Base-by-base conservation (phyloP, 1,140 invertebrate species). In the Anastrepha obliqua region DNA sequence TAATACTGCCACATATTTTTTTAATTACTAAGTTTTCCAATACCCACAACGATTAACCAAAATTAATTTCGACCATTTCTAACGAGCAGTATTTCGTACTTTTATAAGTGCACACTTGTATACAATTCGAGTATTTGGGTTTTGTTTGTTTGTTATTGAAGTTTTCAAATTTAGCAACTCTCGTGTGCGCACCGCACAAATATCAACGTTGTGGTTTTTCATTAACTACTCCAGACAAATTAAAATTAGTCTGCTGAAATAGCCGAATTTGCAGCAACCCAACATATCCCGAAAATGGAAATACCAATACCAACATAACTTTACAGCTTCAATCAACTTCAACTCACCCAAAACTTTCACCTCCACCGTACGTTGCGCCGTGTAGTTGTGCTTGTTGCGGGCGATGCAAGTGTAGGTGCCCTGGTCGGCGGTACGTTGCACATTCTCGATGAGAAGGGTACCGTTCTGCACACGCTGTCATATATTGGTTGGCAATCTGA, bases 381-480 rank as follows among this genome's bases (percentile, higher is more conserved):
- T 94, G 89, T 94, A 93, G 89, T 95, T 93, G 91, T 96, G 95
- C 88, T 95, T 95, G 90, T 96, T 96, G 85, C 93, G 93, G 0
- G 96, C 96, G 8, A 94, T 94, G 90, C 96, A 97, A 2, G 94
- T 95, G 90, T 96, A 97, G 74, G 94, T 95, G 9, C 96, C 96
- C 89, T 95, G 95, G 92, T 97, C 96, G 9, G 95, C 93, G 20
- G 93, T 93, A 62, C 95, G 94, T 90, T 96, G 95, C 11, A 97
- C 95, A 87, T 95, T 95, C 65, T 95, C 94, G 60, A 97, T 95
- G 86, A 94, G 94, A 39, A 97, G 93, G 1, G 95, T 95, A 58
- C 96, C 96, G 90, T 96, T 96, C 60, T 94, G 93, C 2, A 96
- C 95, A 89, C 95, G 94, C 90, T 96, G 96, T 90, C 96, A 94